Conservation (phyloP, 37 sponge, comb jelly and placozoan genomes). For the Bolinopsis microptera region DNA sequence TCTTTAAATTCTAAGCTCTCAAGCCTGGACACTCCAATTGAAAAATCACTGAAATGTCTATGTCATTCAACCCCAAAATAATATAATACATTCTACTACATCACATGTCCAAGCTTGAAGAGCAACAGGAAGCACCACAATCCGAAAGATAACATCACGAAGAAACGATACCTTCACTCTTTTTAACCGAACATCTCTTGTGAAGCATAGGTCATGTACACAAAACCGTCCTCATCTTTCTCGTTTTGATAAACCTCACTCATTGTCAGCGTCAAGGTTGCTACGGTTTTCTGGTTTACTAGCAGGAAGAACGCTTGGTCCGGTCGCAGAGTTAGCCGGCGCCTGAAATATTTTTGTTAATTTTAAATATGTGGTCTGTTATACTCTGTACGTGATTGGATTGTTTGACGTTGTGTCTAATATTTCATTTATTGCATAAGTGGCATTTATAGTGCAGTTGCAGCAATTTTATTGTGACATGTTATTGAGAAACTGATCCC, state of each 20-base stretch:
- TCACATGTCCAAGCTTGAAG: not conserved
- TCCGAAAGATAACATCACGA: not conserved
- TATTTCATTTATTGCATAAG: no score
- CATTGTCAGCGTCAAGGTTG: slow-evolving; percentile 89
- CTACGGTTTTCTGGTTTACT: slow-evolving; percentile 95
- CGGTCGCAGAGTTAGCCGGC: slow-evolving; percentile 88
- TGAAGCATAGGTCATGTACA: slow-evolving; percentile 99
- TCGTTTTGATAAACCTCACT: slow-evolving; percentile 90
- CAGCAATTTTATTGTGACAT: no score
- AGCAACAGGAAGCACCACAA: not conserved
- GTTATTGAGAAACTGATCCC: no score
- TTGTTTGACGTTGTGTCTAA: no score
- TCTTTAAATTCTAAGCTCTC: not conserved
- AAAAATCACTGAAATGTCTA: not conserved
- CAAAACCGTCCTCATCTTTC: slow-evolving; percentile 95
- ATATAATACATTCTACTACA: not conserved
- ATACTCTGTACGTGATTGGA: no score
- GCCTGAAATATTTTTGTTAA: slow-evolving; percentile 69
- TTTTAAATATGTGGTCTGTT: not conserved
- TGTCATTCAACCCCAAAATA: not conserved
- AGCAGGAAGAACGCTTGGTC: slow-evolving; percentile 95
- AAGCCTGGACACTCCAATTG: not conserved
- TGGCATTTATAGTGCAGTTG: no score
- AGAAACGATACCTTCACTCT: not conserved
- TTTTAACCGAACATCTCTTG: slow-evolving; percentile 97